Base-by-base conservation (phyloP, 2,113 vertebrate genomes). In the Gallinago jamesoni region DNA sequence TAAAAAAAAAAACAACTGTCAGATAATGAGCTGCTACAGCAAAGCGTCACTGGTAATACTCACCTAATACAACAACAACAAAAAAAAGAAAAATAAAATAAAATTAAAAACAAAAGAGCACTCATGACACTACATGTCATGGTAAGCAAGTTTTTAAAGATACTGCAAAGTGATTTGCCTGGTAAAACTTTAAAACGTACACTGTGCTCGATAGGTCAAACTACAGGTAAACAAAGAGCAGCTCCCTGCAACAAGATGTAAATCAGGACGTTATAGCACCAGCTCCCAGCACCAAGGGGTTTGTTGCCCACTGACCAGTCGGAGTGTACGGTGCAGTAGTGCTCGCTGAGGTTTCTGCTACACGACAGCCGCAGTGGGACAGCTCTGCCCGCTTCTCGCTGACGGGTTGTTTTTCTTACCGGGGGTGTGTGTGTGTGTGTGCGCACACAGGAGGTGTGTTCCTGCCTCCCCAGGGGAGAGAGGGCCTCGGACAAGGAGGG, bases 251-350 rank as follows among this genome's bases (percentile, higher is more conserved):
- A 95, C 70, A 59, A 80, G 88, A 73, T 93, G 91, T 94, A 93
- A 92, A 89, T 96, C 83, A 63, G 79, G 80, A 93, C 48, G 21
- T 97, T 88, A 85, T 89, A 98, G 97, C 97, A 97, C 97, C 96
- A 83, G 88, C 95, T 96, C 96, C 96, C 95, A 98, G 98, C 97
- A 98, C 97, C 97, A 69, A 74, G 92, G 95, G 91, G 96, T 97
- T 39, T 39, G 39, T 12, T 87, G 69, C 94, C 94, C 82, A 43
- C 66, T 85, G 95, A 94, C 94, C 95, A 97, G 76, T 93, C 89
- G 93, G 33, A 81, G 87, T 76, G 97, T 91, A 84, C 93, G 93
- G 77, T 90, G 83, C 96, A 90, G 23, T 96, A 90, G 91, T 79
- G 82, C 94, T 89, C 2, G 94, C 97, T 96, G 96, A 97, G 95